Evolutionary conservation across 1,140 invertebrate species (phyloP).

Genomic region (Piezodorus guildinii): DNA sequence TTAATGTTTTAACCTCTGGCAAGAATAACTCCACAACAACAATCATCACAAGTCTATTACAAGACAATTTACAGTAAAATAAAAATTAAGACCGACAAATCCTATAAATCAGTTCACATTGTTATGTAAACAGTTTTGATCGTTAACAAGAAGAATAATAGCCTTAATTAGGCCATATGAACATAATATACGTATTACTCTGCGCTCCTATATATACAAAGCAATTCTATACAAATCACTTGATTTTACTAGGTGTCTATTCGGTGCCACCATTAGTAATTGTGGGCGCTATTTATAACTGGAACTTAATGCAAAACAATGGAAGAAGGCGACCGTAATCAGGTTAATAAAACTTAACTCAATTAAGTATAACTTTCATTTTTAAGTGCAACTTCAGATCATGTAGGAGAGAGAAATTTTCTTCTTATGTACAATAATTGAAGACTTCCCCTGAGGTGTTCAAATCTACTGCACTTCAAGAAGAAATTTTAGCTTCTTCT

Average conservation of each 20-base stretch:
- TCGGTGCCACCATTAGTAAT: neutral
- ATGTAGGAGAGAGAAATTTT: neutral
- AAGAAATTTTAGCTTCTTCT: neutral
- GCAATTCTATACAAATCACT: neutral
- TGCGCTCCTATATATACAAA: conserved; percentile 5
- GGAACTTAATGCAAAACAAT: neutral
- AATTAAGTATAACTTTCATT: neutral
- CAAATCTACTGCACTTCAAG: neutral
- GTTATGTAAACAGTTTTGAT: neutral
- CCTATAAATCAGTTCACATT: neutral
- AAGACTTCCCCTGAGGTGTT: neutral
- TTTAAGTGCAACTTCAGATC: conserved; percentile 2
- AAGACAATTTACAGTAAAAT: neutral
- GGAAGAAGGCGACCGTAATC: conserved; percentile 2
- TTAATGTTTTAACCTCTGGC: neutral
- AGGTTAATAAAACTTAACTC: conserved; percentile 12
- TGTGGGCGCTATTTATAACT: too few species aligned
- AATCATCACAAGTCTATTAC: neutral
- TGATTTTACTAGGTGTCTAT: neutral
- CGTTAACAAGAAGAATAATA: conserved; percentile 1
- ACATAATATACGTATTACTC: neutral
- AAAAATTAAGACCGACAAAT: neutral
- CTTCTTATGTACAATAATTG: neutral
- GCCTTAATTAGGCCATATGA: neutral
- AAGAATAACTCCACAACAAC: neutral